These are phyloP conservation scores for Psylliodes chrysocephalus DNA, from an alignment of 2,888 invertebrate genomes.

Conservation along the genomic window DNA sequence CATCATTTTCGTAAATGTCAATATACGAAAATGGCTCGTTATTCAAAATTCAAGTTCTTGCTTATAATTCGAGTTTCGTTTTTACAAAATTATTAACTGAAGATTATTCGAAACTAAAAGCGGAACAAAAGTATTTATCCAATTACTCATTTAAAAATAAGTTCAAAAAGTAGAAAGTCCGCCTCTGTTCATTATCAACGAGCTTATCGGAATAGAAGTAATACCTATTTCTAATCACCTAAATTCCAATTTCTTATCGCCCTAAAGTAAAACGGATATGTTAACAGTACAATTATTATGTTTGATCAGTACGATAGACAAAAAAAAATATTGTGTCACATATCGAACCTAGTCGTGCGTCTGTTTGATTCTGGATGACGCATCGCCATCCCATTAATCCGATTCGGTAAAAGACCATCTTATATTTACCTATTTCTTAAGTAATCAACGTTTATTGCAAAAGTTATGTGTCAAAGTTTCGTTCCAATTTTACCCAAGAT, in stretches of 20 bases:
- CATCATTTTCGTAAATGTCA: too few species aligned
- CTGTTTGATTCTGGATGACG: background rate
- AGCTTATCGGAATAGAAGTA: constrained; percentile 10
- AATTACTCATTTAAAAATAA: too few species aligned
- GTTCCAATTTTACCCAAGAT: constrained; percentile 50
- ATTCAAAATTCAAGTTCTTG: too few species aligned
- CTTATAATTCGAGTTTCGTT: too few species aligned
- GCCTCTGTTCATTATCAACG: background rate
- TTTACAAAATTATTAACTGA: too few species aligned
- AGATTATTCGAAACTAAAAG: too few species aligned
- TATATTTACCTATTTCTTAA: constrained; percentile 6
- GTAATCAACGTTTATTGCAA: constrained; percentile 37
- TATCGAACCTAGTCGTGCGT: background rate
- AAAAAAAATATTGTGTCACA: constrained; percentile 23
- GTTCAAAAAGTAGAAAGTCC: too few species aligned
- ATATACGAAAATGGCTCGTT: too few species aligned
- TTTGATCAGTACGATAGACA: constrained; percentile 31
- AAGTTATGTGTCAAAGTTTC: constrained; percentile 44
- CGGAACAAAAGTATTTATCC: too few species aligned
- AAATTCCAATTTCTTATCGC: constrained; percentile 7
- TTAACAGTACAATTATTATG: constrained; percentile 30
- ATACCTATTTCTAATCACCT: constrained; percentile 12
- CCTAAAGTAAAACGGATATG: constrained; percentile 22
- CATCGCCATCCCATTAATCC: constrained; percentile 11
- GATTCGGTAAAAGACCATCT: background rate